A percentile compares a stretch with the other conserved stretches of the same genome.
Evolutionary conservation across 1,140 invertebrate species (phyloP).

Genomic region (Mamestra configurata): DNA sequence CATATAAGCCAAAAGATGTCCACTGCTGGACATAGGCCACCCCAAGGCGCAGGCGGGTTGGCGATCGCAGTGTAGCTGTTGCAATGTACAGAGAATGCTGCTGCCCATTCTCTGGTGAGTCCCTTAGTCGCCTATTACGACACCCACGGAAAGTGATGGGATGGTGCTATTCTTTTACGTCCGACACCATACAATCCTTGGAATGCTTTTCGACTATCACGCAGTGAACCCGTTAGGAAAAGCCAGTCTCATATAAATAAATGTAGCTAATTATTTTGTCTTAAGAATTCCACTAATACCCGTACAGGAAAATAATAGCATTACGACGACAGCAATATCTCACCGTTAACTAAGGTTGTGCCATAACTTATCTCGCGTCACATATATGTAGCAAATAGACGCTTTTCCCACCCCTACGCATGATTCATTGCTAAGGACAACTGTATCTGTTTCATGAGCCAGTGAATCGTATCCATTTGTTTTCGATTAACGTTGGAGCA

Average conservation of each 20-base stretch:
- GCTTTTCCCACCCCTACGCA: constrained; percentile 45
- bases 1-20: too few relatives aligned
- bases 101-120: too few relatives aligned
- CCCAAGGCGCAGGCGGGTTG: too few relatives aligned
- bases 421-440: constrained; percentile 46
- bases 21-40: too few relatives aligned
- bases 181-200: too few relatives aligned
- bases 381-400: constrained; percentile 47
- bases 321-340: constrained; percentile 14
- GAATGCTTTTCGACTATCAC: too few relatives aligned
- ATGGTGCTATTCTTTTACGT: too few relatives aligned
- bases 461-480: constrained; percentile 53
- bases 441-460: constrained; percentile 54
- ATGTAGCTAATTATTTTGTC: constrained; percentile 8
- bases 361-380: constrained; percentile 39
- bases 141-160: too few relatives aligned
- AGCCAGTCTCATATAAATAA: not conserved
- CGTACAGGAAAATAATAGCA: constrained; percentile 3
- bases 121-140: too few relatives aligned
- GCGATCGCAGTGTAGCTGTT: too few relatives aligned
- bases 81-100: too few relatives aligned
- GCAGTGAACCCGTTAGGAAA: not conserved
- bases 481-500: constrained; percentile 53
- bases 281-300: not conserved
- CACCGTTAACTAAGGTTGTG: constrained; percentile 22